A percentile compares a stretch with the other conserved stretches of the same genome.
phyloP scores from a whole-genome alignment of 1,140 invertebrate genomes.

The Conus betulinus region DNA sequence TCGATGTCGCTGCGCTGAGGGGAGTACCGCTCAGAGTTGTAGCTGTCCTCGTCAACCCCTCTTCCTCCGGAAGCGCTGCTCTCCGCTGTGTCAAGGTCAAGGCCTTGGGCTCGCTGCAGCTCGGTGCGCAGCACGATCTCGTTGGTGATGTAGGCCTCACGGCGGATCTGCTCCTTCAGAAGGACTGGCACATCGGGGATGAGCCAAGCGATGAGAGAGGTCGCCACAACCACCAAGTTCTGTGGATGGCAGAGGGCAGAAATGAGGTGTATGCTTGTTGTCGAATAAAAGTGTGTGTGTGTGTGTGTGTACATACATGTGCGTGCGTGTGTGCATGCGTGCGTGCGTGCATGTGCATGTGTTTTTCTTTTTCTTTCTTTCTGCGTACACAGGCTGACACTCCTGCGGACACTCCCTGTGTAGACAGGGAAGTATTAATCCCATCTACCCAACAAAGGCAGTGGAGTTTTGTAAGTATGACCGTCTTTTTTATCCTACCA shows the following conservation, averaged over 20 bases:
- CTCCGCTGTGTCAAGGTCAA: slow-evolving; percentile 23
- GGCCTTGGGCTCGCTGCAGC: slow-evolving; percentile 74
- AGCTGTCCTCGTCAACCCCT: neutral
- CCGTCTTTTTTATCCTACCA: no score
- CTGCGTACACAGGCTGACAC: no score
- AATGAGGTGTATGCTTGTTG: no score
- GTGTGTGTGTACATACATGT: no score
- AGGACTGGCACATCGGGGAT: slow-evolving; percentile 94
- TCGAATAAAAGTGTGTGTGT: no score
- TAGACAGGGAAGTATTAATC: no score
- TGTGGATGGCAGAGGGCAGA: slow-evolving; percentile 69
- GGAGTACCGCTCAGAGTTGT: slow-evolving; percentile 15
- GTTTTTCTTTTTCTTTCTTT: no score
- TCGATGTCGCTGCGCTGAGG: slow-evolving; percentile 26
- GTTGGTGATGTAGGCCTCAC: slow-evolving; percentile 89
- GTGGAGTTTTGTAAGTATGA: no score
- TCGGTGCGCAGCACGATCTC: slow-evolving; percentile 92
- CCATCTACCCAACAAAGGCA: no score
- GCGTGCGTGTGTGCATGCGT: no score
- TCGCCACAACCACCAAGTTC: slow-evolving; percentile 94
- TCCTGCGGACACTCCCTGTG: no score
- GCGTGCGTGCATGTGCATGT: no score
- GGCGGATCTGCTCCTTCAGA: slow-evolving; percentile 87
- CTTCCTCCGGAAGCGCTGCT: neutral
- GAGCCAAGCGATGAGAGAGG: slow-evolving; percentile 93